Evolutionary conservation across 2,113 vertebrate species (phyloP).

Genomic region (Nyctereutes procyonoides): DNA sequence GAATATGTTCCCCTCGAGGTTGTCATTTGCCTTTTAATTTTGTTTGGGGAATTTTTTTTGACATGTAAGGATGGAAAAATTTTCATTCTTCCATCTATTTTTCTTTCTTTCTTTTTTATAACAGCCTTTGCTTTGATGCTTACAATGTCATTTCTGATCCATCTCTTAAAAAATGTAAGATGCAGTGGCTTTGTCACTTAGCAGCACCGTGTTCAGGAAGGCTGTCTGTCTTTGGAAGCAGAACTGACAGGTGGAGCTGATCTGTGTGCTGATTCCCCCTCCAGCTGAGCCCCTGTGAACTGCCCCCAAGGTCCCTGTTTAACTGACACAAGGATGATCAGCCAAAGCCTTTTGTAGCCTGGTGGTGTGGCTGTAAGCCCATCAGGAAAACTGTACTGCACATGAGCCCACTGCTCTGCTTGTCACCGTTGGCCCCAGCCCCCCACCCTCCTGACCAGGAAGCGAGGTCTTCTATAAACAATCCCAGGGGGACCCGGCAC

Average conservation of each 20-base stretch:
- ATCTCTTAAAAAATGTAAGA: not conserved
- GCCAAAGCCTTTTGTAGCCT: not conserved
- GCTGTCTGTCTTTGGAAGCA: slow-evolving; percentile 17
- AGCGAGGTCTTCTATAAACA: not conserved
- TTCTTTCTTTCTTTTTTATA: not conserved
- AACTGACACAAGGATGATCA: not conserved
- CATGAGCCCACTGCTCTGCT: rapidly evolving
- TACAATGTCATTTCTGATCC: not conserved
- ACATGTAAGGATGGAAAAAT: not conserved
- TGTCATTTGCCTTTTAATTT: slow-evolving; percentile 26
- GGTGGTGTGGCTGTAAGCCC: not conserved
- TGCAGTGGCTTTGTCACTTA: not conserved
- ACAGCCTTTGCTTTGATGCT: not conserved
- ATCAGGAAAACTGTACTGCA: rapidly evolving
- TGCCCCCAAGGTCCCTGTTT: slow-evolving; percentile 1
- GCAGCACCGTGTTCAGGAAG: not conserved
- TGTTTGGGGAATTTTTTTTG: not conserved
- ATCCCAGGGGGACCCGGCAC: not conserved
- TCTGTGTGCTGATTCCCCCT: not conserved
- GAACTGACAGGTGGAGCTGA: slow-evolving; percentile 24
- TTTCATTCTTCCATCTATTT: not conserved
- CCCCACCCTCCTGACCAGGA: not conserved
- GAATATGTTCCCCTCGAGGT: not conserved
- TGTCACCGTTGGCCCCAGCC: rapidly evolving
- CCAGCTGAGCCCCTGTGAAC: not conserved